These are phyloP conservation scores for Drosophila mulleri DNA, from an alignment of 2,888 invertebrate species.

Conservation along the genomic window DNA sequence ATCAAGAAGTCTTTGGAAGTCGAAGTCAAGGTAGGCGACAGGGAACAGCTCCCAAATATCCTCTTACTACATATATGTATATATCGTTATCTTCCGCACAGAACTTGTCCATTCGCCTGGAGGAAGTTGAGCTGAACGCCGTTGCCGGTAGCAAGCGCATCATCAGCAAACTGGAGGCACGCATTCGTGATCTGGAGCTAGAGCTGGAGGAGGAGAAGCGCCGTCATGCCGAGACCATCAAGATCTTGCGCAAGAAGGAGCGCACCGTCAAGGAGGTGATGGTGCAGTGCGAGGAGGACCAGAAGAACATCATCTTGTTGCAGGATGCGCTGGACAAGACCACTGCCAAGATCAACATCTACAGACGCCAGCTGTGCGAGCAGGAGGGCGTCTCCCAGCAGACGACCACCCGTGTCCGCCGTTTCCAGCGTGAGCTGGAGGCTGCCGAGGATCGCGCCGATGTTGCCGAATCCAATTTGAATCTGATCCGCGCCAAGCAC, in stretches of 20 bases:
- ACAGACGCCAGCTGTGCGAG: conserved; percentile 98
- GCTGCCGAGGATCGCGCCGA: conserved; percentile 99
- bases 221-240: conserved; percentile 98
- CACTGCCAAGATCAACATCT: conserved; percentile 94
- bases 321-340: conserved; percentile 96
- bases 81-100: conserved; percentile 65
- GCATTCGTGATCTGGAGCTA: conserved; percentile 96
- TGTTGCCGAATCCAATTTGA: conserved; percentile 96
- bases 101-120: conserved; percentile 95
- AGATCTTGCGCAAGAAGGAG: conserved; percentile 99
- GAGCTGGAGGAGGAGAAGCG: conserved; percentile 98
- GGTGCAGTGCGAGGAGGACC: conserved; percentile 98
- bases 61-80: not conserved
- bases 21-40: conserved; percentile 91
- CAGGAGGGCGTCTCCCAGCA: conserved; percentile 97
- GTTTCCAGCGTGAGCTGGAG: conserved; percentile 99
- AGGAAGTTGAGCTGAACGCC: conserved; percentile 98
- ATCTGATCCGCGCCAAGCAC: conserved; percentile 98
- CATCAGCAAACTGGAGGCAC: conserved; percentile 98
- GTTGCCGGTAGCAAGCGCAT: conserved; percentile 98
- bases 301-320: conserved; percentile 96
- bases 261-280: conserved; percentile 97
- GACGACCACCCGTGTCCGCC: conserved; percentile 97
- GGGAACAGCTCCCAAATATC: too few species aligned
- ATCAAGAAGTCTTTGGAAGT: conserved; percentile 99